phyloP scores from a whole-genome alignment of 2,888 invertebrate genomes.

The Zeuzera pyrina region DNA sequence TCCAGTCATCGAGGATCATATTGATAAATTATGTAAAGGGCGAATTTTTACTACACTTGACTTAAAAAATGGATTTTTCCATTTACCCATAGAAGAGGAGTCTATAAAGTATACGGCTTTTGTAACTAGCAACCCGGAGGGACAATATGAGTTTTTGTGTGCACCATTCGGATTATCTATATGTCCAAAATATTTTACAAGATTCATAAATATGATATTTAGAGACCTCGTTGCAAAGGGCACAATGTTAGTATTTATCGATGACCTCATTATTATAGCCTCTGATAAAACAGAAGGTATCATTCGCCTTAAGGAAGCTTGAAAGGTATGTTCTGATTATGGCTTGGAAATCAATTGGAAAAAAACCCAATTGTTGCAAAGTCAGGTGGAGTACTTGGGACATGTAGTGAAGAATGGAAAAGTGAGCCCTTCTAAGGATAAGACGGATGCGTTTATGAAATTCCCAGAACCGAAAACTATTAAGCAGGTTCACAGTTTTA shows the following conservation, averaged over 20 bases:
- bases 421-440: constrained; percentile 14
- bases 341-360: constrained; percentile 13
- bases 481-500: constrained; percentile 17
- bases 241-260: constrained; percentile 12
- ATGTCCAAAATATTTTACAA: constrained; percentile 29
- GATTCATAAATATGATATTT: constrained; percentile 28
- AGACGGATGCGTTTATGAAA: constrained; percentile 12
- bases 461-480: constrained; percentile 13
- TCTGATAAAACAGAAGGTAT: constrained; percentile 11
- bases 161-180: constrained; percentile 42
- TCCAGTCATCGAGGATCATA: constrained; percentile 31
- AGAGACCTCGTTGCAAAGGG: constrained; percentile 15
- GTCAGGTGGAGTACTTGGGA: constrained; percentile 22
- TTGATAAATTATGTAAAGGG: constrained; percentile 32
- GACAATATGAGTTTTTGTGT: constrained; percentile 38
- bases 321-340: constrained; percentile 14
- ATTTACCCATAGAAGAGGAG: constrained; percentile 23
- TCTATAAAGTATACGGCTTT: constrained; percentile 29
- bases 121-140: no score
- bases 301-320: constrained; percentile 8
- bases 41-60: constrained; percentile 20
- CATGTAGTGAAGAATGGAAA: constrained; percentile 11
- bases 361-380: constrained; percentile 1
- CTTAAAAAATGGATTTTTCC: constrained; percentile 35
- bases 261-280: constrained; percentile 13